phyloP scores from a whole-genome alignment of 2,113 vertebrate genomes.

The Stigmatopora argus region DNA sequence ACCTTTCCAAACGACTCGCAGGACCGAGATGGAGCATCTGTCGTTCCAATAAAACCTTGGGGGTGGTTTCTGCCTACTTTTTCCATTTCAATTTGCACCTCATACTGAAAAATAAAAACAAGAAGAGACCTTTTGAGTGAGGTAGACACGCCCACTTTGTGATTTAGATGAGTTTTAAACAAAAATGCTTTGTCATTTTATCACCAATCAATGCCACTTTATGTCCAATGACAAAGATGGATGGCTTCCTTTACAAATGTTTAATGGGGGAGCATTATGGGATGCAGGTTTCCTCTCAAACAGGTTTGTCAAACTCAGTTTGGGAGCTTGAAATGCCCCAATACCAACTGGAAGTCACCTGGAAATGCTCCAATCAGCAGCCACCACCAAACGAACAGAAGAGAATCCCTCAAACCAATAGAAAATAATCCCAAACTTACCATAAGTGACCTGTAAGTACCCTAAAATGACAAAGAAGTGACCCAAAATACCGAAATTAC shows the following conservation, averaged over 20 bases:
- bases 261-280: neutral
- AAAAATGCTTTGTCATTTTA: neutral
- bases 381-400: too few species aligned
- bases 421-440: too few species aligned
- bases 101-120: neutral
- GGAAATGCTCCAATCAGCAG: too few species aligned
- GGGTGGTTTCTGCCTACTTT: neutral
- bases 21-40: neutral
- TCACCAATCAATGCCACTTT: neutral
- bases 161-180: neutral
- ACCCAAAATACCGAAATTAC: too few species aligned
- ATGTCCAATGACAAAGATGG: neutral
- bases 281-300: neutral
- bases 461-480: too few species aligned
- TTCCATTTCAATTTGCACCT: slow-evolving; percentile 2
- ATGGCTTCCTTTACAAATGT: neutral
- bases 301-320: too few species aligned
- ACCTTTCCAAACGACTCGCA: neutral
- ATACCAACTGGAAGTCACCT: too few species aligned
- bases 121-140: neutral
- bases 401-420: too few species aligned
- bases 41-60: neutral
- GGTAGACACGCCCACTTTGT: neutral
- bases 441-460: too few species aligned
- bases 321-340: too few species aligned